Base-by-base conservation (phyloP, 2,888 invertebrate species). In the Notodonta ziczac region DNA sequence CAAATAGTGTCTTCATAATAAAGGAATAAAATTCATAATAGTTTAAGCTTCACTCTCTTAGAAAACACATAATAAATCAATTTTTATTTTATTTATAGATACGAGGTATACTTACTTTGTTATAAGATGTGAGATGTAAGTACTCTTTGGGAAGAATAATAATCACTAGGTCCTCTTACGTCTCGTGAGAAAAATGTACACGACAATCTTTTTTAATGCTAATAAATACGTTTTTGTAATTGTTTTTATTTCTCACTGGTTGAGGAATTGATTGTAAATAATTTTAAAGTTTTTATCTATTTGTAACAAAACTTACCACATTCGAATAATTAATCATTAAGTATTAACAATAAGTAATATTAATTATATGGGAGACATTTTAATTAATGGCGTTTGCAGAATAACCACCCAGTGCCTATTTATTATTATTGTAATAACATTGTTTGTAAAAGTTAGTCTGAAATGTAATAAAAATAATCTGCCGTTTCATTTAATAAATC, bases 181-280 rank as follows among this genome's bases (percentile, higher is more conserved):
- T 24, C 24, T 24, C 24, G 1, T 24, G 24, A 24, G 24, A 24
- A 24, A 24, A 24, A 24, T 24, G 24, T 24, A 24, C 24, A 24
- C 24, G 24, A 24, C 24, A 24, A 24, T 35, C 35, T 35, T 35
- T 35, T 35, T 3, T 35, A 24, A 24, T 35, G 35, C 35, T 35
- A 7, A 35, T 35, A 35, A 35, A 35, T 35, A 35, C 35, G 35
- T 51, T 51, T 24, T 35, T 6, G 1, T 32, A 13, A 39, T 10
- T 8, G 13, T n/a, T 4, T 51, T 44, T 14, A 13, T 57, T 50
- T 57, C 39, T 5, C 70, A 55, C 67, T 67, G 66, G 68, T 66
- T 68, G 61, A 67, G 63, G 66, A 71, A 61, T 65, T 59, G 69
- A 24, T 51, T 78, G 78, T 78, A 78, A 75, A 78, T 76, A 74